Conservation (phyloP, 2,888 invertebrate species). For the Leptogaster cylindrica region DNA sequence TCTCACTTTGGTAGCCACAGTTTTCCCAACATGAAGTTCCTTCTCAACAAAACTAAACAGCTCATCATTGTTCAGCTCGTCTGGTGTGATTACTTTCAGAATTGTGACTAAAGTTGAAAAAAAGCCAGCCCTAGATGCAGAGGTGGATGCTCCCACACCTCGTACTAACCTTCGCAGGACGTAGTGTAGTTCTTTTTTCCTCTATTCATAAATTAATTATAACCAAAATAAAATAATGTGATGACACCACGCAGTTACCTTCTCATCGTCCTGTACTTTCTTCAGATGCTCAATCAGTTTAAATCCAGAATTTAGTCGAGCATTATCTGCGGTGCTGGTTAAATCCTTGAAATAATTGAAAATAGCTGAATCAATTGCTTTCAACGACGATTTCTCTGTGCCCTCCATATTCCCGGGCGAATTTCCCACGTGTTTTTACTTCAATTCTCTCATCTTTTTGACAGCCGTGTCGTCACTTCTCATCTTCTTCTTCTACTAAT, state of each 20-base stretch:
- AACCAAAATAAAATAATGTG: not conserved
- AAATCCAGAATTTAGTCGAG: conserved; percentile 51
- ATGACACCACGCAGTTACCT: conserved; percentile 48
- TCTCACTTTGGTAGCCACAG: conserved; percentile 52
- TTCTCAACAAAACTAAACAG: conserved; percentile 69
- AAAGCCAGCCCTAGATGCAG: conserved; percentile 71
- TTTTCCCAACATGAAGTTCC: conserved; percentile 67
- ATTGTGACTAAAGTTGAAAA: conserved; percentile 73
- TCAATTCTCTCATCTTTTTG: no score
- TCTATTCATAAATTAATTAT: conserved; percentile 38
- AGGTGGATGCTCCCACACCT: conserved; percentile 74
- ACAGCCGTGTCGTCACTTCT: no score
- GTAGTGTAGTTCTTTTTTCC: conserved; percentile 67
- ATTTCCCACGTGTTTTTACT: no score
- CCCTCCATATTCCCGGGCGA: no score
- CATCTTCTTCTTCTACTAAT: no score
- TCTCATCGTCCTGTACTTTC: conserved; percentile 50
- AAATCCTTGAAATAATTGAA: conserved; percentile 54
- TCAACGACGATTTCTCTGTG: conserved; percentile 36
- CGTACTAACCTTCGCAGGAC: conserved; percentile 72
- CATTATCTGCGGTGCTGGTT: conserved; percentile 51
- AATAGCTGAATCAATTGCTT: conserved; percentile 50
- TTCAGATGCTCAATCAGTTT: conserved; percentile 52
- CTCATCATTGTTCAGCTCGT: conserved; percentile 63
- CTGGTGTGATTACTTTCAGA: no score